Base-by-base conservation (phyloP, 2,113 vertebrate species). In the Gulo gulo region DNA sequence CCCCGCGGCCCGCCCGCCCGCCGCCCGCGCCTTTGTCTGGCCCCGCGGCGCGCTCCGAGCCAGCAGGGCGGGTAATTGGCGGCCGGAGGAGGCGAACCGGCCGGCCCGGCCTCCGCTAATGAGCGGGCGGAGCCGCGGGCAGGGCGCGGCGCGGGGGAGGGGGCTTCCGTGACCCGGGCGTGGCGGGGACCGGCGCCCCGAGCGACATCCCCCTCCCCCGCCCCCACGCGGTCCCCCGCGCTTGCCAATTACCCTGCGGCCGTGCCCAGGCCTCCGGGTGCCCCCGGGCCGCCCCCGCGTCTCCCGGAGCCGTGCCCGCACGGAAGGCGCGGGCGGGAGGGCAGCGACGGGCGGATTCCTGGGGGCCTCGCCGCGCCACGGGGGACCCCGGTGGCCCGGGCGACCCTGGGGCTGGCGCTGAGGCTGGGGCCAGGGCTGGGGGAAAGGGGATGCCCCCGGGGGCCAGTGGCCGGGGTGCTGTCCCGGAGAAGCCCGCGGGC, bases 111-210 rank as follows among this genome's bases (percentile, higher is more conserved):
- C 98, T 95, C 97, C 26, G 80, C 98, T 98, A 97, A 98, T 97
- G 98, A 98, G 98, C 11, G 96, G 98, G 98, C 91, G 97, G 97
- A 97, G 98, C 97, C 95, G 97, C 71, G 45, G 95, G 94, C 96
- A 88, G 97, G 93, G 97, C 82, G 80, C 88, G n/a, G 87, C 92
- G 94, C 57, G 84, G 2, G 2, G 94, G 83, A 5, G 21, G 93
- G 96, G 76, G 95, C 71, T 57, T 11, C 94, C 31, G 83, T 69
- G 95, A 79, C 92, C 34, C 73, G 6, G 71, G 24, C 1, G 29
- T 29, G 76, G 88, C 59, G 7, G 29, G 10, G 95, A 85, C 83
- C 26, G 57, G 34, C 36, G 76, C 76, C 91, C 91, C 1, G 24
- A 55, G 39, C 93, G 96, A 50, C 96, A 39, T 57, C 63, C 87